Base-by-base conservation (phyloP, 2,113 vertebrate species). In the Lampris megalopsis region DNA sequence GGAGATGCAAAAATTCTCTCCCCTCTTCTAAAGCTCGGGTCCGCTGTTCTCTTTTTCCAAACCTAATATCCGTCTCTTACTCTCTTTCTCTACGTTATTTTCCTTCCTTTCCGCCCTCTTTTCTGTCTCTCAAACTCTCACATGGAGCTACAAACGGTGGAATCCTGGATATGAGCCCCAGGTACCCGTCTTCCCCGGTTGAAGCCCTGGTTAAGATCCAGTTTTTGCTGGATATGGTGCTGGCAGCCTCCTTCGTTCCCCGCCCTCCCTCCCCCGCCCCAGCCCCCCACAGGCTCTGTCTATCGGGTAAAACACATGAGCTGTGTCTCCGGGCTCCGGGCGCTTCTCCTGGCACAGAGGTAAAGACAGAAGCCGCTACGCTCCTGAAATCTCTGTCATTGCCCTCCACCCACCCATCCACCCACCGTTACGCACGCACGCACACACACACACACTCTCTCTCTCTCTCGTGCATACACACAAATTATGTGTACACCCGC, bases 321-420 rank as follows among this genome's bases (percentile, higher is more conserved):
- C 53, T 59, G 63, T 53, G 66, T 54, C 58, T 70, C 57, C 45
- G 54, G 72, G 71, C 64, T 75, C 65, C 61, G 54, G 59, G 71
- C 43, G 24, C 60, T 77, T 24, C 70, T 67, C 45, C n/a, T 65
- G 76, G 60, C 68, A 75, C 54, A 72, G 70, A 85, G 77, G 67
- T 52, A 56, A 52, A 66, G 49, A 61, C 68, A 79, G 54, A 35
- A 83, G 67, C 61, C 36, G 79, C 47, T 64, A 71, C 70, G 70
- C 68, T 78, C 73, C 62, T 59, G 71, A 77, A 71, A 79, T 81
- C 40, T 71, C 62, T 36, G 60, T 81, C 69, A 69, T 5, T 67
- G 6, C 13, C 53, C 42, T 65, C 37, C 74, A 24, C 60, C 60
- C 47, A 58, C 67, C 11, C 49, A 58, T 3, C 5, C 0, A 53